A percentile compares a stretch with the other conserved stretches of the same genome.
Evolutionary conservation across 2,113 vertebrate genomes (phyloP).

Genomic region (Tychaedon coryphoeus): DNA sequence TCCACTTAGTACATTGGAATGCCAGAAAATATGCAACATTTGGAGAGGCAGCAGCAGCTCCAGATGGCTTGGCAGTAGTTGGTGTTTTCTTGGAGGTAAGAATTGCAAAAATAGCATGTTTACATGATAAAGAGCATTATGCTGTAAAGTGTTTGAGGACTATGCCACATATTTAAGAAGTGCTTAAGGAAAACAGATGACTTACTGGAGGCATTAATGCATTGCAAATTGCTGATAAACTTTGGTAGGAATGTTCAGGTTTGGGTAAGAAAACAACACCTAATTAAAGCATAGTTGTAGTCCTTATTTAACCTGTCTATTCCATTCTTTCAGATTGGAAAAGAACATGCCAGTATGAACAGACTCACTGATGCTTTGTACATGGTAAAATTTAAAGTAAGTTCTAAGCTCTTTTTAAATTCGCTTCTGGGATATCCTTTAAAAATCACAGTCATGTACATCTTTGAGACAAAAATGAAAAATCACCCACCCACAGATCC

Average conservation of each 20-base stretch:
- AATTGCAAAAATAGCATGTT: slow-evolving; percentile 42
- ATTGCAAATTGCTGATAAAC: background rate
- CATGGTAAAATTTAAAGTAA: slow-evolving; percentile 95
- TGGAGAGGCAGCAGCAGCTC: slow-evolving; percentile 83
- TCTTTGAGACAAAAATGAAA: background rate
- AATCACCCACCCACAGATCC: background rate
- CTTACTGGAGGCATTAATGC: background rate
- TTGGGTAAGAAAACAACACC: background rate
- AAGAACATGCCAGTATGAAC: slow-evolving; percentile 85
- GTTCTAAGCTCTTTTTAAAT: background rate
- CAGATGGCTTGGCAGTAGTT: slow-evolving; percentile 91
- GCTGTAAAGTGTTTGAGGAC: slow-evolving; percentile 53
- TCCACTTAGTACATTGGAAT: slow-evolving; percentile 98
- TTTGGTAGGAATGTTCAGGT: background rate
- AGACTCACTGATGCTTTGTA: slow-evolving; percentile 90
- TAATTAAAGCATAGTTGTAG: background rate
- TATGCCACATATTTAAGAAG: slow-evolving; percentile 7
- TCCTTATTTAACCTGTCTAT: background rate
- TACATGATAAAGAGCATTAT: slow-evolving; percentile 8
- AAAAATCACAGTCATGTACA: background rate
- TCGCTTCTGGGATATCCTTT: background rate
- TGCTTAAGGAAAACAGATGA: slow-evolving; percentile 27
- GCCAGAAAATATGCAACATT: slow-evolving; percentile 88
- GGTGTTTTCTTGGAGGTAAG: slow-evolving; percentile 93
- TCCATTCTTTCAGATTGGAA: slow-evolving; percentile 77